Evolutionary conservation across 2,113 vertebrate species (phyloP).

Genomic region (Lampris megalopsis): DNA sequence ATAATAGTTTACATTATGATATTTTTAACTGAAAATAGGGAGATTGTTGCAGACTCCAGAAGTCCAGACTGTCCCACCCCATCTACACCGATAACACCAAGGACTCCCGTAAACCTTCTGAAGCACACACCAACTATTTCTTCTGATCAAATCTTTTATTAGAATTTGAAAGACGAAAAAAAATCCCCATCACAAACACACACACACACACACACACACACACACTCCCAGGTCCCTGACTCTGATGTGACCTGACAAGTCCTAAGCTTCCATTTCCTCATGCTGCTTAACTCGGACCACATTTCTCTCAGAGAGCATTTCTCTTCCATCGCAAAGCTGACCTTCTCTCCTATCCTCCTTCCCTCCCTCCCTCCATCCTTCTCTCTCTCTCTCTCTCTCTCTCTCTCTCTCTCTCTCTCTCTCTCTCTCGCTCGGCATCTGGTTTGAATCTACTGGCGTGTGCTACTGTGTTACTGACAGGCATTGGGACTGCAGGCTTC

Average conservation of each 20-base stretch:
- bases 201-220: neutral
- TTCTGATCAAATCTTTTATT: no score
- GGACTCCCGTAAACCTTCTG: neutral
- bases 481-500: constrained; percentile 69
- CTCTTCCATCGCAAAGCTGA: constrained; percentile 56
- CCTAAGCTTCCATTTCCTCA: constrained; percentile 90
- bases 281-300: constrained; percentile 87
- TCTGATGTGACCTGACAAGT: constrained; percentile 89
- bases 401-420: constrained; percentile 49
- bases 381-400: constrained; percentile 6
- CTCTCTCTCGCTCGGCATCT: constrained; percentile 75
- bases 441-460: constrained; percentile 86
- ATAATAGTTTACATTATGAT: no score
- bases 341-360: constrained; percentile 37
- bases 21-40: no score
- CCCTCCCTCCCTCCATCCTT: neutral
- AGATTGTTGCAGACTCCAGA: no score
- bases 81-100: no score
- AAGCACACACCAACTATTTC: neutral
- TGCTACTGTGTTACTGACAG: constrained; percentile 82
- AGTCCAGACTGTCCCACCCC: no score
- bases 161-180: neutral
- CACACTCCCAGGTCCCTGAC: constrained; percentile 64
- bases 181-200: constrained; percentile 20
- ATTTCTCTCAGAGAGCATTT: constrained; percentile 76